Evolutionary conservation across 2,797 vertebrate species (phyloP).

Genomic region (Cryptoblepharus egeriae): DNA sequence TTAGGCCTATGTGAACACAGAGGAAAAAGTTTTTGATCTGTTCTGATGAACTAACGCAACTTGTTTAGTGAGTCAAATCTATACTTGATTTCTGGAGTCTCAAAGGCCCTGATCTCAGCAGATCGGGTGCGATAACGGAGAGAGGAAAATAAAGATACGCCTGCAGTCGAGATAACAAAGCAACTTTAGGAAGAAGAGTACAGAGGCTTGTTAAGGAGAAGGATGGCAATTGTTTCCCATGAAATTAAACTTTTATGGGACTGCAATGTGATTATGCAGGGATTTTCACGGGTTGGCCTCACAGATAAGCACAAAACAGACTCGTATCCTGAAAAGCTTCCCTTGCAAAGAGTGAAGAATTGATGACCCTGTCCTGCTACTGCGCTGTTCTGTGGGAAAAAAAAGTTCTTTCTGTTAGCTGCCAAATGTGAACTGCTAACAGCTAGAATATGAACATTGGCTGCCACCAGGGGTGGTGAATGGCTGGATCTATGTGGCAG

Average conservation of each 20-base stretch:
- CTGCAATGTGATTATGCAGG: slow-evolving; percentile 49
- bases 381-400: too few species aligned
- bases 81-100: slow-evolving; percentile 42
- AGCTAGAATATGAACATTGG: too few species aligned
- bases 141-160: neutral
- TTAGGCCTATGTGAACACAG: neutral
- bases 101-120: slow-evolving; percentile 43
- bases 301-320: slow-evolving; percentile 44
- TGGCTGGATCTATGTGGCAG: too few species aligned
- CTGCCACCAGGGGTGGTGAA: too few species aligned
- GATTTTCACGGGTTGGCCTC: slow-evolving; percentile 45
- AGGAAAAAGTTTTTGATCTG: neutral
- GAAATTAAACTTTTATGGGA: slow-evolving; percentile 66
- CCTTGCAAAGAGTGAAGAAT: slow-evolving; percentile 32
- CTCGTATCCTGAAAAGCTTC: slow-evolving; percentile 43
- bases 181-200: slow-evolving; percentile 38
- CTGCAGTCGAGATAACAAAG: slow-evolving; percentile 45
- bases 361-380: too few species aligned
- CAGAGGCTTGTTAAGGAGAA: slow-evolving; percentile 49
- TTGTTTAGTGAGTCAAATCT: slow-evolving; percentile 57
- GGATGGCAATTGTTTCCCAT: slow-evolving; percentile 39
- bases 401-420: too few species aligned
- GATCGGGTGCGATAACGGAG: slow-evolving; percentile 39
- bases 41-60: slow-evolving; percentile 52
- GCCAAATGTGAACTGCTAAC: too few species aligned